Evolutionary conservation across 2,888 invertebrate species (phyloP), one percentile per base, ranked within the genome.

Genomic region (Pammene fasciana): DNA sequence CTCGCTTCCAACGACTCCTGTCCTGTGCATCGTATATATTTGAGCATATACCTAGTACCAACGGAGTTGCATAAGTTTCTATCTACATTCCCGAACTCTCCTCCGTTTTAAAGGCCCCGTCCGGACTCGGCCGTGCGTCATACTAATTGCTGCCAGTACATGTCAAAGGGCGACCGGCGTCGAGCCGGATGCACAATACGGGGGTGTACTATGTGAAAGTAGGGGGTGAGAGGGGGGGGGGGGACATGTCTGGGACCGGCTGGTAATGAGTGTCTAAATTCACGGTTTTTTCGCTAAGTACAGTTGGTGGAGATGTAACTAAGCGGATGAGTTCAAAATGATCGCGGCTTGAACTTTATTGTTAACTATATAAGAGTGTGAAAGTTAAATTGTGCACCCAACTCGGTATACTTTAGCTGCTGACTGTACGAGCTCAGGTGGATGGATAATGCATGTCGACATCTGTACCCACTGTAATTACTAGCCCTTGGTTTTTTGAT

Each of bases 101-200:
- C 18, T 59, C 38, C 65, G 59, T 48, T 70, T 70, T 70, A 54
- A 54, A 52, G 65, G 59, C 55, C 75, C 73, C 75, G 77, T 74
- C 75, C 71, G 73, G 74, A 73, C 75, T 73, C 73, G 70, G 78
- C 68, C 83, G 77, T 82, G 85, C 88, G 86, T 86, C 88, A 85
- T 89, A 88, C 88, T 92, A 92, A 92, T 92, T 92, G 92, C 91
- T 83, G 78, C 81, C 87, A 91, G 91, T 91, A 90, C 88, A 87
- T 90, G 90, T 90, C 90, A 91, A 91, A 91, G 89, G 86, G 87
- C 80, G 82, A 90, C 90, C 92, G 92, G 91, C 91, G 91, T 86
- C 91, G 89, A 84, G 84, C 84, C 90, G 89, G 89, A 89, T 89
- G 85, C 85, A 87, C 90, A 91, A 92, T 91, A 84, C 83, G 88